Base-by-base conservation (phyloP, 92 coral and sea anemone species). In the Hydrozoanthus gracilis region DNA sequence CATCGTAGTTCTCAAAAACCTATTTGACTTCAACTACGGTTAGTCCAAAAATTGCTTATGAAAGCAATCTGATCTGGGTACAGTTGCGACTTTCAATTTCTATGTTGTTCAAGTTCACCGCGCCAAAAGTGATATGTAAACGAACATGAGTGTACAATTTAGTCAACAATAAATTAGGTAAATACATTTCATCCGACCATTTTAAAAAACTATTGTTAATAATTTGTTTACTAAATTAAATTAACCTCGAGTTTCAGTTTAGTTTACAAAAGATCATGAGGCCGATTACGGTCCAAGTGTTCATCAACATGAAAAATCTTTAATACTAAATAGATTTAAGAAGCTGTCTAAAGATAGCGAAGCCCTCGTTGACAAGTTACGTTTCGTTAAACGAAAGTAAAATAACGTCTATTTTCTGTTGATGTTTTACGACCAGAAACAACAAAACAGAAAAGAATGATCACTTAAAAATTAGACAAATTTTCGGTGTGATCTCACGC, bases 141-240 rank as follows among this genome's bases (percentile, higher is more conserved):
- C 9, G 61, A 55, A 35, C 50, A 54, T 66, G 64, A 54, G 65
- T 8, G 13, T 52, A 27, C 82, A 12, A 51, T 50, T 51, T 15
- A n/a, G 20, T 20, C 45, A 72, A 76, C 47, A 76, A 9, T 35
- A 52, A 76, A 76, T 35, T 51, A 76, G 60, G 56, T 64, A 64
- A 80, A 80, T 65, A 65, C 50, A 51, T 76, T 77, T 86, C 87
- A 73, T 79, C 82, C 60, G 39, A 66, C 75, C 65, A 50, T 46
- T 70, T 66, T 82, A 76, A 46, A 90, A 66, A 51, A 54, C 79
- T 86, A 87, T 89, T 76, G 85, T 87, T 67, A 65, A 75, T 83
- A 76, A 90, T 86, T 89, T 90, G 84, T 82, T 74, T 62, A 60
- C 75, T 71, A 87, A 90, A 90, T 90, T 90, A 83, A 87, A 90